Conservation (phyloP, 2,888 invertebrate genomes). For the Parasteatoda lunata region DNA sequence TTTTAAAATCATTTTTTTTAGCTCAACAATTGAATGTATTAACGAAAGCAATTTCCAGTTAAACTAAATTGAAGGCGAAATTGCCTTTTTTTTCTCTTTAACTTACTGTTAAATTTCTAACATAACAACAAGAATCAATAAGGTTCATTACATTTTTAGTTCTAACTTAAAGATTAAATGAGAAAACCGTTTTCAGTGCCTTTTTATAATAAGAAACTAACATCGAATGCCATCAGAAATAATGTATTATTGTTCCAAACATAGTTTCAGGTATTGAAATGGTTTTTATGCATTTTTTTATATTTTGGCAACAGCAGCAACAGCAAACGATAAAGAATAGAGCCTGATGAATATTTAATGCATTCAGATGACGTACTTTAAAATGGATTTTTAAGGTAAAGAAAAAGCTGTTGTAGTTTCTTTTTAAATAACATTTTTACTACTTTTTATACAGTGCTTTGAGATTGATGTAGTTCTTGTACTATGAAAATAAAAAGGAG, state of each 20-base stretch:
- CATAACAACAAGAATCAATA: constrained; percentile 22
- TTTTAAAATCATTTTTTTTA: constrained; percentile 26
- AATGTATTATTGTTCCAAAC: constrained; percentile 61
- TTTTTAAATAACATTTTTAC: constrained; percentile 53
- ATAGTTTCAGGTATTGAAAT: constrained; percentile 56
- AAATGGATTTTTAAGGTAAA: constrained; percentile 37
- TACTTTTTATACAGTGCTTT: constrained; percentile 20
- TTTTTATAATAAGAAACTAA: constrained; percentile 42
- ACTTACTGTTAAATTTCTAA: constrained; percentile 14
- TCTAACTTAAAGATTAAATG: constrained; percentile 60
- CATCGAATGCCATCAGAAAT: constrained; percentile 36
- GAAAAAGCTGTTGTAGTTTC: constrained; percentile 19
- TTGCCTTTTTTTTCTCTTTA: constrained; percentile 27
- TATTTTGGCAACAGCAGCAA: constrained; percentile 42
- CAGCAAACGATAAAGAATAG: constrained; percentile 53
- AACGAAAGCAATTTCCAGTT: constrained; percentile 59
- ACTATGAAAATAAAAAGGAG: constrained; percentile 31
- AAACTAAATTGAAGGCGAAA: constrained; percentile 54
- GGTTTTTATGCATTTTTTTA: constrained; percentile 28
- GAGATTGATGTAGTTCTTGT: constrained; percentile 51
- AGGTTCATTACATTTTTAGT: constrained; percentile 60
- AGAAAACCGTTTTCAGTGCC: constrained; percentile 26
- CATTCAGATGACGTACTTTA: constrained; percentile 56
- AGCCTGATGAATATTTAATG: constrained; percentile 61
- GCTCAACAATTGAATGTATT: constrained; percentile 54